phyloP scores from a whole-genome alignment of 2,888 invertebrate species.

The Hirtodrosophila duncani region DNA sequence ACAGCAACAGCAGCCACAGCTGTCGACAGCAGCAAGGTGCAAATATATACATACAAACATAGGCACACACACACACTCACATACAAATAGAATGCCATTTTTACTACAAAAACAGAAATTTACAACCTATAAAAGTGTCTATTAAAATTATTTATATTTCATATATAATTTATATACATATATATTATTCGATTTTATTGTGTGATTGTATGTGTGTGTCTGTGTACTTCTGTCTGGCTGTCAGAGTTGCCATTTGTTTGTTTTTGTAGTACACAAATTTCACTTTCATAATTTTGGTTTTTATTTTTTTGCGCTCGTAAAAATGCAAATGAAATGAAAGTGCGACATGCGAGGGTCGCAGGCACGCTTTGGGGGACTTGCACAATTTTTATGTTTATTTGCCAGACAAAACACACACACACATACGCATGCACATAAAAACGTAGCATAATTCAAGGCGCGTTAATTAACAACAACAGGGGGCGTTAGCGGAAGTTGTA shows the following conservation, averaged over 20 bases:
- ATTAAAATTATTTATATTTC: conserved; percentile 32
- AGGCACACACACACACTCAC: conserved; percentile 5
- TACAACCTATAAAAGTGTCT: background rate
- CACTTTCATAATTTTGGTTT: conserved; percentile 47
- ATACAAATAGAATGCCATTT: conserved; percentile 28
- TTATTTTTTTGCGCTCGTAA: conserved; percentile 33
- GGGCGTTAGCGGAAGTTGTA: conserved; percentile 21
- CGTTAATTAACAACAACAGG: conserved; percentile 36
- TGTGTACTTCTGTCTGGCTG: conserved; percentile 1
- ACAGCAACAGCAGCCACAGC: conserved; percentile 37
- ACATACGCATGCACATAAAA: no score
- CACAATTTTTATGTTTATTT: conserved; percentile 17
- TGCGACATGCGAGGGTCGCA: background rate
- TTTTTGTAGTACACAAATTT: conserved; percentile 29
- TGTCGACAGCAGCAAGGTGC: conserved; percentile 36
- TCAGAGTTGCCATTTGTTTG: no score
- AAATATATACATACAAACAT: conserved; percentile 13
- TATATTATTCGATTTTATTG: conserved; percentile 51
- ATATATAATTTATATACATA: conserved; percentile 27
- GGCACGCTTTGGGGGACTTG: background rate
- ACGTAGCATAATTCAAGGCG: conserved; percentile 59
- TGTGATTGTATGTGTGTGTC: conserved; percentile 7
- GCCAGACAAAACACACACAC: conserved; percentile 8
- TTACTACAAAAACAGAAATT: conserved; percentile 4
- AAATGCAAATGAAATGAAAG: conserved; percentile 57